Evolutionary conservation across 2,888 invertebrate genomes (phyloP), one percentile per base, ranked within the genome.

Genomic region (Drosophila neotestacea): DNA sequence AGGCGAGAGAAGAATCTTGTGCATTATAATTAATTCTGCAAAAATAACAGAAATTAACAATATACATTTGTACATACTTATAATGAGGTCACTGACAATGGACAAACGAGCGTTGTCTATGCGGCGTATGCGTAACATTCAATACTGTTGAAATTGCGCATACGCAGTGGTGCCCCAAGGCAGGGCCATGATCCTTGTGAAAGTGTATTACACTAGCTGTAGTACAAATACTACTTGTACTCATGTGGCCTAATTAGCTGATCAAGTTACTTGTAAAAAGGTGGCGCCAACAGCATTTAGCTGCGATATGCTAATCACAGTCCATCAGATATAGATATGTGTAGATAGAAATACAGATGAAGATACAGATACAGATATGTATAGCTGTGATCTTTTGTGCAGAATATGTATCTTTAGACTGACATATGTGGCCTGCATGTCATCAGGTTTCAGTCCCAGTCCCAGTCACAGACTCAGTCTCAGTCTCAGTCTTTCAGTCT

Each of bases 381-480:
- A 10, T 32, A n/a, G 52, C 22, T 32, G 46, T 11, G 52, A 46
- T 54, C 58, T 56, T 34, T 32, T 47, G 46, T 54, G 44, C 52
- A 54, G 54, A 38, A 32, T 36, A 22, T 55, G 22, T 70, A 36
- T 60, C 16, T 52, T 7, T 46, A 44, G 68, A 50, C 68, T 64
- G 69, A 73, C 76, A 77, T 62, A 73, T 76, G 76, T 70, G 77
- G 76, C 65, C 73, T 76, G 76, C 77, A 76, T 76, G 76, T 76
- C 77, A 73, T 76, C 76, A 56, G 65, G 59, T 76, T 77, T 76
- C 69, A 39, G 34, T 36, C 34, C 4, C 38, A n/a, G 38, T 38
- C 38, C 0, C 16, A 13, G 41, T 41, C 41, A 1, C 42, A 42
- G 42, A 41, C 7, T 13, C 34, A 22, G 41, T 28, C 42, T 3